These are phyloP conservation scores for Mormyrus lacerda DNA, from an alignment of 2,113 vertebrate genomes.

Conservation along the genomic window DNA sequence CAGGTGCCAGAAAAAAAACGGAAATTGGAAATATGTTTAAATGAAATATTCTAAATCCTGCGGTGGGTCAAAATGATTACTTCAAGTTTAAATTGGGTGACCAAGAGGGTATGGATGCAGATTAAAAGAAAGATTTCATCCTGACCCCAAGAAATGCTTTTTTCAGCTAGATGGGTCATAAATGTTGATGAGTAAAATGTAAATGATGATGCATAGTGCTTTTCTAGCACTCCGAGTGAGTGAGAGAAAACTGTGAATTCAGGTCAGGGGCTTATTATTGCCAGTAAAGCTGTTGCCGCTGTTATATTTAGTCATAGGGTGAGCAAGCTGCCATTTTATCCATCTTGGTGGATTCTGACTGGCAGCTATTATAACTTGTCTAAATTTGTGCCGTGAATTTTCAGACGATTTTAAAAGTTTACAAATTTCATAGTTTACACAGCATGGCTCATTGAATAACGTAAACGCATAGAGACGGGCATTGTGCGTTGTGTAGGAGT, in stretches of 20 bases:
- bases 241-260: neutral
- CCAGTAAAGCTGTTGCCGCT: neutral
- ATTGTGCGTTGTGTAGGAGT: neutral
- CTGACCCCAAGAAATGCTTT: neutral
- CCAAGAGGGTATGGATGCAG: neutral
- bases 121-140: neutral
- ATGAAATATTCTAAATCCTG: neutral
- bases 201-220: neutral
- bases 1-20: neutral
- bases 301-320: conserved; percentile 8
- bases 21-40: neutral
- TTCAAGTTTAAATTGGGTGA: neutral
- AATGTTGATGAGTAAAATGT: conserved; percentile 3
- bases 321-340: conserved; percentile 7
- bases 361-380: neutral
- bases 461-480: neutral
- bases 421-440: neutral
- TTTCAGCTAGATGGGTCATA: neutral
- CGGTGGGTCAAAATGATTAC: neutral
- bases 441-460: neutral
- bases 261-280: neutral
- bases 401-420: neutral
- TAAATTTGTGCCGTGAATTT: neutral
- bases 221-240: neutral
- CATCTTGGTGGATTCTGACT: neutral